These are phyloP conservation scores for Polyergus mexicanus DNA, from an alignment of 1,140 invertebrate species.

Conservation along the genomic window DNA sequence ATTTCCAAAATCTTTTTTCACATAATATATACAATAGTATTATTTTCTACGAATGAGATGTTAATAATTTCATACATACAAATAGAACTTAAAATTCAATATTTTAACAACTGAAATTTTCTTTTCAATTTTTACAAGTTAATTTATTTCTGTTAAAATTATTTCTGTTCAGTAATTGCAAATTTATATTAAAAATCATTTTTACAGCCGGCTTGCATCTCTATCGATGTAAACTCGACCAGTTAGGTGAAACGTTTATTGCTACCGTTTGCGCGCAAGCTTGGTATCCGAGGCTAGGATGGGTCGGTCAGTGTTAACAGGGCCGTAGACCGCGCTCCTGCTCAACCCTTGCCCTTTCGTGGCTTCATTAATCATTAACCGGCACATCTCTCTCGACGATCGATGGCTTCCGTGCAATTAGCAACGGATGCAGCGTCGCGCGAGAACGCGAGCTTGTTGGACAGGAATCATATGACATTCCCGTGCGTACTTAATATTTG, in stretches of 20 bases:
- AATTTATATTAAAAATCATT: slow-evolving; percentile 29
- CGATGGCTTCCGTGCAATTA: slow-evolving; percentile 61
- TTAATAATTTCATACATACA: not conserved
- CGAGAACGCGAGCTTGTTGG: slow-evolving; percentile 23
- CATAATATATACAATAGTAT: not conserved
- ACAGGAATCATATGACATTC: slow-evolving; percentile 15
- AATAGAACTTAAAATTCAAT: not conserved
- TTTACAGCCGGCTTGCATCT: slow-evolving; percentile 50
- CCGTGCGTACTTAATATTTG: not conserved
- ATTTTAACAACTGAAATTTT: not conserved
- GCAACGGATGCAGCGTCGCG: slow-evolving; percentile 36
- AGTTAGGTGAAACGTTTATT: slow-evolving; percentile 47
- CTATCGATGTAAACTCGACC: slow-evolving; percentile 55
- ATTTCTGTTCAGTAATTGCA: not conserved
- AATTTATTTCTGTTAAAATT: not conserved
- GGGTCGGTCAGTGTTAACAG: slow-evolving; percentile 57
- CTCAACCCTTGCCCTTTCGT: slow-evolving; percentile 55
- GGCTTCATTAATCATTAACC: slow-evolving; percentile 63
- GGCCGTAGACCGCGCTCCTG: slow-evolving; percentile 54
- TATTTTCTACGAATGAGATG: not conserved
- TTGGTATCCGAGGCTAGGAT: slow-evolving; percentile 45
- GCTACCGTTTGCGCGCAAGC: slow-evolving; percentile 47
- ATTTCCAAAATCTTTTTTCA: not conserved
- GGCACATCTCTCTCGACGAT: slow-evolving; percentile 28
- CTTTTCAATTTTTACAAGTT: not conserved